Evolutionary conservation across 1,140 invertebrate genomes (phyloP).

Genomic region (Acromyrmex heyeri): DNA sequence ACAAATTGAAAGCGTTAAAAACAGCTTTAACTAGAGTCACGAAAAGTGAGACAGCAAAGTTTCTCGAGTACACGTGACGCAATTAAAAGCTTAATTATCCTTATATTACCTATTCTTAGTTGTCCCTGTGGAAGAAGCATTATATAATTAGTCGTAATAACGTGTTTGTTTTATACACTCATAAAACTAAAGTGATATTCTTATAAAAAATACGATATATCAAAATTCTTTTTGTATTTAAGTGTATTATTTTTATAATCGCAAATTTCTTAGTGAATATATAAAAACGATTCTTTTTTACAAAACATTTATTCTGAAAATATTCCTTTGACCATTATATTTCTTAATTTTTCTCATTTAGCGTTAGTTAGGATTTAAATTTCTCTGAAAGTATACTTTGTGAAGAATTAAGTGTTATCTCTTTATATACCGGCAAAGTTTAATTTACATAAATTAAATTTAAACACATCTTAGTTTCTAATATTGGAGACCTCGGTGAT

Average conservation of each 20-base stretch:
- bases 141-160: conserved; percentile 46
- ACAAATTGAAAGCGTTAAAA: conserved; percentile 51
- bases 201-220: background rate
- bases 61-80: conserved; percentile 2
- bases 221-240: background rate
- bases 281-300: background rate
- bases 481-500: background rate
- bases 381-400: background rate
- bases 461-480: background rate
- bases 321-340: background rate
- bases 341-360: background rate
- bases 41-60: conserved; percentile 29
- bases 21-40: conserved; percentile 34
- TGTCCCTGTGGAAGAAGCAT: conserved; percentile 5
- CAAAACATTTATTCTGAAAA: background rate
- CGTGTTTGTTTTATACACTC: conserved; percentile 10
- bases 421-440: background rate
- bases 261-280: background rate
- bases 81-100: conserved; percentile 49
- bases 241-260: background rate
- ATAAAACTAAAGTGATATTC: background rate
- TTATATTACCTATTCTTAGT: conserved; percentile 28
- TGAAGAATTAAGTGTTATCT: conserved; percentile 9
- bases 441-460: conserved; percentile 24
- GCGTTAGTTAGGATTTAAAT: background rate